Conservation (phyloP, 2,113 vertebrate genomes). For the Saguinus imperator region DNA sequence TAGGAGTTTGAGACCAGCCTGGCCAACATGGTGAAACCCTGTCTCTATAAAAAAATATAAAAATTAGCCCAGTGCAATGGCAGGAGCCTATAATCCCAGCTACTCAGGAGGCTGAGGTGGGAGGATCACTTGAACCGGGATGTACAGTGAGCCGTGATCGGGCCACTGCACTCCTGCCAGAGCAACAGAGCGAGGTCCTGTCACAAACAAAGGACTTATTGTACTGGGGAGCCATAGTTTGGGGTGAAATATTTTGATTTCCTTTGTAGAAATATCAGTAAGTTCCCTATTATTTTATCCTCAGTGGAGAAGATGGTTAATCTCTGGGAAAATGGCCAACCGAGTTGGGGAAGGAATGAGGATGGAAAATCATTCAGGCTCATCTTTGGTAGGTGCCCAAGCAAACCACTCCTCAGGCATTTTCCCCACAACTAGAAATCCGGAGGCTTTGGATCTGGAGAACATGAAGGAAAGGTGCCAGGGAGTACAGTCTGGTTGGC, state of each 20-base stretch:
- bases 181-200: no score
- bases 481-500: conserved; percentile 5
- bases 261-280: background rate
- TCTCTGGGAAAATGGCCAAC: background rate
- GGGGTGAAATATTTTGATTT: background rate
- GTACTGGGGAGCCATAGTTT: no score
- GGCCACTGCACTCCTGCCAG: no score
- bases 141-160: no score
- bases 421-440: conserved; percentile 40
- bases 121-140: no score
- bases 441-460: background rate
- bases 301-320: background rate
- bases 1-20: no score
- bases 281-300: background rate
- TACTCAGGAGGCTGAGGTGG: no score
- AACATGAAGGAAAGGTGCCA: background rate
- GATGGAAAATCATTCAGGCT: background rate
- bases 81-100: no score
- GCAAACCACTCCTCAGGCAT: background rate
- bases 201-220: no score
- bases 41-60: no score
- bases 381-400: background rate
- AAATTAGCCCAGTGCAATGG: no score
- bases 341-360: background rate
- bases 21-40: no score